These are phyloP conservation scores for Apoderus coryli DNA, from an alignment of 2,888 invertebrate species.

Conservation along the genomic window DNA sequence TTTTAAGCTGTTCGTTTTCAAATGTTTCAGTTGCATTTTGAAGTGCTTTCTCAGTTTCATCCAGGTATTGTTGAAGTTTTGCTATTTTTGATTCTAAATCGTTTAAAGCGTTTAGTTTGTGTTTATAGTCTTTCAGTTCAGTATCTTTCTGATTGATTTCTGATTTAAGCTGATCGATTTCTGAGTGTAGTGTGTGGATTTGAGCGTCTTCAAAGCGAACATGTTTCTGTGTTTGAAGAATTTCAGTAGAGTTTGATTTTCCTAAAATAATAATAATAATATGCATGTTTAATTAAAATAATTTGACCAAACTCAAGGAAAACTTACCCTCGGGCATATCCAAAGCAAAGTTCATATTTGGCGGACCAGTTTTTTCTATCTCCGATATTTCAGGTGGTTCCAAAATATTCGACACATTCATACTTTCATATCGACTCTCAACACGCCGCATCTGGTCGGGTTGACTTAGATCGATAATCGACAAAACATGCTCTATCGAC, in stretches of 20 bases:
- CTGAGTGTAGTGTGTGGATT: slow-evolving; percentile 22
- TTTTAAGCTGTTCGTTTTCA: slow-evolving; percentile 40
- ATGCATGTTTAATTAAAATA: too few species aligned
- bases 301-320: too few species aligned
- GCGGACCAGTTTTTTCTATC: slow-evolving; percentile 23
- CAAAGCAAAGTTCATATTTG: slow-evolving; percentile 36
- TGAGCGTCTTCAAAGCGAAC: slow-evolving; percentile 40
- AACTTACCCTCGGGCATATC: slow-evolving; percentile 16
- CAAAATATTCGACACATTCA: slow-evolving; percentile 11
- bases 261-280: too few species aligned
- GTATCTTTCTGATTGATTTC: slow-evolving; percentile 44
- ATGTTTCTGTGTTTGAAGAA: slow-evolving; percentile 24
- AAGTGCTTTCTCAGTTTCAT: slow-evolving; percentile 38
- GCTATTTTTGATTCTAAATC: slow-evolving; percentile 38
- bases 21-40: slow-evolving; percentile 33
- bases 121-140: slow-evolving; percentile 42
- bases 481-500: slow-evolving; percentile 56
- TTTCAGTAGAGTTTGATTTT: slow-evolving; percentile 29
- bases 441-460: slow-evolving; percentile 36
- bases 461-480: slow-evolving; percentile 58
- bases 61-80: slow-evolving; percentile 39
- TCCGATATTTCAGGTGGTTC: slow-evolving; percentile 25
- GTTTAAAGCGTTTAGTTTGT: slow-evolving; percentile 38
- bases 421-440: slow-evolving; percentile 18
- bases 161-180: slow-evolving; percentile 36